These are phyloP conservation scores for Oscheius sp. DNA, from an alignment of 2,888 invertebrate species.

Conservation along the genomic window DNA sequence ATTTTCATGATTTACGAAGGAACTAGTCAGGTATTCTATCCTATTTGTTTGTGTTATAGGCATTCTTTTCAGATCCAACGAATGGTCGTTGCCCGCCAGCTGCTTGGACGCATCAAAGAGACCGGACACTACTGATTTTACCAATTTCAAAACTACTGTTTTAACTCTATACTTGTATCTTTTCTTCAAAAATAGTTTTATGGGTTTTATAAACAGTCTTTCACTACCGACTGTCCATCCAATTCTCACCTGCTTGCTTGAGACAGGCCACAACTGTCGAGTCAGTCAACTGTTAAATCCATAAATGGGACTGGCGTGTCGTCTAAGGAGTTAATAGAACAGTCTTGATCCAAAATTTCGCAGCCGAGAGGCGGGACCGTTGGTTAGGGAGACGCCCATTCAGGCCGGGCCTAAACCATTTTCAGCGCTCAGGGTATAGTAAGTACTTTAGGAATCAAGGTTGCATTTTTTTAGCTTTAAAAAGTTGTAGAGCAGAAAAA, in stretches of 20 bases:
- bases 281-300: too few relatives aligned
- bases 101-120: conserved; percentile 61
- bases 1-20: conserved; percentile 99
- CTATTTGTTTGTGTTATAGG: not conserved
- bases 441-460: too few relatives aligned
- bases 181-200: not conserved
- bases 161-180: not conserved
- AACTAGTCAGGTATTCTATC: conserved; percentile 51
- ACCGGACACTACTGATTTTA: conserved; percentile 51
- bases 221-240: not conserved
- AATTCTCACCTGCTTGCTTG: not conserved
- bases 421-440: too few relatives aligned
- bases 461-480: too few relatives aligned
- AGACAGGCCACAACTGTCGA: too few relatives aligned
- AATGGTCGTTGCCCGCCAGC: conserved; percentile 84
- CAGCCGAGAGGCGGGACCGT: too few relatives aligned
- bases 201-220: not conserved
- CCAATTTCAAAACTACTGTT: not conserved
- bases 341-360: too few relatives aligned
- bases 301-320: too few relatives aligned
- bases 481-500: too few relatives aligned
- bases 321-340: too few relatives aligned
- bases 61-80: conserved; percentile 85
- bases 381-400: too few relatives aligned
- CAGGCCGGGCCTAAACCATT: too few relatives aligned